phyloP scores from a whole-genome alignment of 2,888 invertebrate genomes.

The Magallana nippona region DNA sequence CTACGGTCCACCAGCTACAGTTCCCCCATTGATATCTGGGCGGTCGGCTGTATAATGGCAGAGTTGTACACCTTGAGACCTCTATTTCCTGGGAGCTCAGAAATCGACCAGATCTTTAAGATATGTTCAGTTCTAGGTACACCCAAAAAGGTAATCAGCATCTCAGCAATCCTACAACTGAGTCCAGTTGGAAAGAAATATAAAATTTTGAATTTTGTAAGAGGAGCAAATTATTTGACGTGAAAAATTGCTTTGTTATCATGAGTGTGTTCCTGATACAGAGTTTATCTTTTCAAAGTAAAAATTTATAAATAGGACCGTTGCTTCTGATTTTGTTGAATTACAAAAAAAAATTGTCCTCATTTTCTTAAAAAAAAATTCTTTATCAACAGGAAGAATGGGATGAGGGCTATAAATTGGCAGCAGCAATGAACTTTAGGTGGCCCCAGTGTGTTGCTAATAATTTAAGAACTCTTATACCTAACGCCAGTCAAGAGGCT shows the following conservation, averaged over 20 bases:
- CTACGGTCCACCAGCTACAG: conserved; percentile 97
- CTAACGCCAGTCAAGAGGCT: conserved; percentile 90
- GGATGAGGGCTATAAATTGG: conserved; percentile 96
- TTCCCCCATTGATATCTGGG: conserved; percentile 99
- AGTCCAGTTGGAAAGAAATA: too few relatives aligned
- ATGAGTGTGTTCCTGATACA: too few relatives aligned
- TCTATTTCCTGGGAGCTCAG: conserved; percentile 96
- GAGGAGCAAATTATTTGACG: too few relatives aligned
- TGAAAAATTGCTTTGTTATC: too few relatives aligned
- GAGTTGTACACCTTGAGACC: conserved; percentile 97
- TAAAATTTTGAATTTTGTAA: background rate
- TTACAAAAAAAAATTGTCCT: background rate
- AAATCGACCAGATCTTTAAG: conserved; percentile 97
- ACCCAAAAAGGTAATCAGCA: conserved; percentile 87
- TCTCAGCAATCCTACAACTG: background rate
- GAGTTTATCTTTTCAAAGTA: too few relatives aligned
- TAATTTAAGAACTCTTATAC: conserved; percentile 89
- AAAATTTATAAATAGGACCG: too few relatives aligned
- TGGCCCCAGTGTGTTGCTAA: conserved; percentile 94
- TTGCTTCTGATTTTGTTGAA: too few relatives aligned
- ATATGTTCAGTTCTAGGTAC: conserved; percentile 96
- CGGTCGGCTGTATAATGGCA: conserved; percentile 97
- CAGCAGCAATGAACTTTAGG: conserved; percentile 95
- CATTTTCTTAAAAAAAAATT: background rate
- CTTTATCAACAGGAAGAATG: conserved; percentile 87